A percentile compares a stretch with the other conserved stretches of the same genome.
Evolutionary conservation across 2,797 vertebrate species (phyloP).

Genomic region (Neomorphus geoffroyi): DNA sequence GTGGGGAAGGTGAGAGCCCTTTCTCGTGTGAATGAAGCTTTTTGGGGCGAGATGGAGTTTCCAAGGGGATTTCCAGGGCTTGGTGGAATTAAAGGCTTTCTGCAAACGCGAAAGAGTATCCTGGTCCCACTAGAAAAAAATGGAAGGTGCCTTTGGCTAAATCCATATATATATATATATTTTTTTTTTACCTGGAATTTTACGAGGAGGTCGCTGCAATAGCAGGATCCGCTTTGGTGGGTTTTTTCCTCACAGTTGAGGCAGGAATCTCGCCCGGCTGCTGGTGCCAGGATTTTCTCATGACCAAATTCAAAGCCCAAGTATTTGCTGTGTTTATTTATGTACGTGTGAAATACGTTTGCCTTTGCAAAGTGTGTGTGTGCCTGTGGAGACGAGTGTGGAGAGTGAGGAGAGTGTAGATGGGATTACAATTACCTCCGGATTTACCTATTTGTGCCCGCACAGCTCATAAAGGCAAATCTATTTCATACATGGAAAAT

Average conservation of each 20-base stretch:
- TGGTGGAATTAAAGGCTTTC: neutral
- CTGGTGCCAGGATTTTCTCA: slow-evolving; percentile 4
- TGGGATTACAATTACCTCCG: neutral
- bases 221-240: neutral
- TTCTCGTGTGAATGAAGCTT: neutral
- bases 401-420: neutral
- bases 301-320: slow-evolving; percentile 59
- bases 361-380: neutral
- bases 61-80: neutral
- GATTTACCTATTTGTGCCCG: neutral
- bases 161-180: too few relatives aligned
- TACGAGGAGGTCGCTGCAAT: neutral
- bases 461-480: neutral
- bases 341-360: slow-evolving; percentile 17
- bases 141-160: neutral
- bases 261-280: neutral
- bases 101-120: neutral
- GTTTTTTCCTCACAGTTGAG: neutral
- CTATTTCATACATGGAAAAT: neutral
- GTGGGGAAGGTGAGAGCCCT: neutral
- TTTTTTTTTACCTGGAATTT: neutral
- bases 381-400: neutral
- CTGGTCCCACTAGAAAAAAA: neutral
- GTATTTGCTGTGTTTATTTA: slow-evolving; percentile 26
- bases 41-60: neutral